These are phyloP conservation scores for Artibeus lituratus DNA, from an alignment of 2,797 vertebrate species.

Conservation along the genomic window DNA sequence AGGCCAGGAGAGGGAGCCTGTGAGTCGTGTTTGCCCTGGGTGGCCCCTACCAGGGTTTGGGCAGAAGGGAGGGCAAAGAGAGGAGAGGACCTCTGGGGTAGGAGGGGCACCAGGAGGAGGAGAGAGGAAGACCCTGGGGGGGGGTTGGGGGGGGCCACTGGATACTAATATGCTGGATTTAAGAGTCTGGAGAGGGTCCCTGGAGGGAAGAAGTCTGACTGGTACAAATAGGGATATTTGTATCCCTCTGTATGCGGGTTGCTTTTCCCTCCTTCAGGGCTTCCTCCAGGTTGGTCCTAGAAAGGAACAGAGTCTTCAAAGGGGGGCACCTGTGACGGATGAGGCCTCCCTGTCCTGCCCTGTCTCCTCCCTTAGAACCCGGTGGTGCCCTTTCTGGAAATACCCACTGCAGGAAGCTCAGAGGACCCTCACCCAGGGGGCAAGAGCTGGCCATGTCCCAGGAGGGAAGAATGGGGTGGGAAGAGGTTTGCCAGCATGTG, in stretches of 20 bases:
- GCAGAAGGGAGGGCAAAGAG: background rate
- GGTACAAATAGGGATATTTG: no score
- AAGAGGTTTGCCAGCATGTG: background rate
- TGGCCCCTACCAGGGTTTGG: background rate
- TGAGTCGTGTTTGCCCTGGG: background rate
- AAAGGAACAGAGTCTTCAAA: background rate
- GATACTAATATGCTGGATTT: background rate
- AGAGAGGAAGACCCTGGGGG: background rate
- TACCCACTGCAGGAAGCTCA: fast-evolving
- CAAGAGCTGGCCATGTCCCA: background rate
- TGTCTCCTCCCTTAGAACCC: background rate
- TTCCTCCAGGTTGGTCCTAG: background rate
- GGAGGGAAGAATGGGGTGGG: background rate
- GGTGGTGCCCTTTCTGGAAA: background rate
- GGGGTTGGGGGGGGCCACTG: background rate
- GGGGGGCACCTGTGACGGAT: fast-evolving
- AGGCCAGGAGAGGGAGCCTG: slow-evolving; percentile 44
- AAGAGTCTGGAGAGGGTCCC: background rate
- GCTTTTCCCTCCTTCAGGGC: background rate
- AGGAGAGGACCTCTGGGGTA: background rate
- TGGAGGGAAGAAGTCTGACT: background rate
- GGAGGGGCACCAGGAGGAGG: background rate
- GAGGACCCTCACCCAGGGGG: background rate
- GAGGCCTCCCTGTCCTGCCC: background rate
- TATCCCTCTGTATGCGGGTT: background rate